A percentile compares a stretch with the other conserved stretches of the same genome.
These are phyloP conservation scores for Oryzias sinensis DNA, from an alignment of 2,797 vertebrate species.

Conservation along the genomic window DNA sequence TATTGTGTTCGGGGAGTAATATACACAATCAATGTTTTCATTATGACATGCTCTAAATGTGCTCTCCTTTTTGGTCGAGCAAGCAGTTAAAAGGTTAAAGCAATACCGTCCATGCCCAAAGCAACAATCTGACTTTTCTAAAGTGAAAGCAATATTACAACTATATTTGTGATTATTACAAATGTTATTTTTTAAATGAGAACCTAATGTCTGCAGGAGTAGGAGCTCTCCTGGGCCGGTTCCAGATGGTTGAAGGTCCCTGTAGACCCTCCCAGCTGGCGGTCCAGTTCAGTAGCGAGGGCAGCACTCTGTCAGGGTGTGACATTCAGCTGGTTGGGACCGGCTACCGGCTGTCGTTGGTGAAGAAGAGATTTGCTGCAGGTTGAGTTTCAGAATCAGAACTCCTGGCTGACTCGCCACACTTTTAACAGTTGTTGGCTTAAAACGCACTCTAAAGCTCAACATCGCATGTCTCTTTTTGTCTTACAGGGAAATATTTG, in stretches of 20 bases:
- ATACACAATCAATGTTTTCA: too few relatives aligned
- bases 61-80: too few relatives aligned
- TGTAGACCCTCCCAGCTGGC: slow-evolving; percentile 89
- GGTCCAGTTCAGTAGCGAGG: slow-evolving; percentile 96
- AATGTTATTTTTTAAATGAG: not conserved
- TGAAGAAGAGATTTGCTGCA: slow-evolving; percentile 98
- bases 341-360: slow-evolving; percentile 93
- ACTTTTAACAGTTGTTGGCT: not conserved
- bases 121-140: too few relatives aligned
- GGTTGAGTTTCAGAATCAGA: slow-evolving; percentile 68
- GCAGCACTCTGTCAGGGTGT: slow-evolving; percentile 92
- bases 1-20: too few relatives aligned
- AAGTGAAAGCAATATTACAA: too few relatives aligned
- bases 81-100: too few relatives aligned
- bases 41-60: too few relatives aligned
- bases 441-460: not conserved
- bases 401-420: not conserved
- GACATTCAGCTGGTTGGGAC: slow-evolving; percentile 94
- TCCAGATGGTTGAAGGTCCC: slow-evolving; percentile 88
- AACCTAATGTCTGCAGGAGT: slow-evolving; percentile 78
- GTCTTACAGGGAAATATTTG: slow-evolving; percentile 93
- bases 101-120: too few relatives aligned
- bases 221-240: slow-evolving; percentile 92
- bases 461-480: slow-evolving; percentile 41
- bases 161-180: not conserved